These are phyloP conservation scores for Tadarida brasiliensis DNA, from an alignment of 2,797 vertebrate genomes.

Conservation along the genomic window DNA sequence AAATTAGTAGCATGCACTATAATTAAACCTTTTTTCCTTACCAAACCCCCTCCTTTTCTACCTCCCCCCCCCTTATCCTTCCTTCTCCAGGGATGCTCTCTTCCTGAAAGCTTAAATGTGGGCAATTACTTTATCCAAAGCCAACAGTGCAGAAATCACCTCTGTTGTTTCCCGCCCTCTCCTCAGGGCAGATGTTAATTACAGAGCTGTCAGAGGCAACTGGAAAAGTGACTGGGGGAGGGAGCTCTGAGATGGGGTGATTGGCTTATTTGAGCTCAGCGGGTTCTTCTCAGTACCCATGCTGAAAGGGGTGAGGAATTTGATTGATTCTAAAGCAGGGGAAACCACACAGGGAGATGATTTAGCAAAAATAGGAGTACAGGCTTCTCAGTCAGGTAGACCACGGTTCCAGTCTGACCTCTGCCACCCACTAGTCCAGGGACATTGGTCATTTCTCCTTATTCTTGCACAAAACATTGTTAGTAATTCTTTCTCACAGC, in stretches of 20 bases:
- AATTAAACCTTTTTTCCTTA: constrained; percentile 48
- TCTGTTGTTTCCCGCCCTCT: background rate
- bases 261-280: background rate
- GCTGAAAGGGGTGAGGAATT: background rate
- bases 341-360: background rate
- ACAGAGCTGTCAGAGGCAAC: constrained; percentile 47
- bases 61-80: background rate
- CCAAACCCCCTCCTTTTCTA: background rate
- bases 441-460: background rate
- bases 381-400: background rate
- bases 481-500: background rate
- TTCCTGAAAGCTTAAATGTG: background rate
- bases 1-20: background rate
- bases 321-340: background rate
- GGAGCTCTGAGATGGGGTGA: background rate
- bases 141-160: background rate
- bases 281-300: background rate
- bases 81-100: background rate
- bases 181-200: constrained; percentile 48
- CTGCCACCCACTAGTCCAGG: background rate
- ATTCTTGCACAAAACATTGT: background rate
- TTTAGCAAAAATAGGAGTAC: background rate
- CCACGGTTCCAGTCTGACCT: background rate
- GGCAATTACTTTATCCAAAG: constrained; percentile 50
- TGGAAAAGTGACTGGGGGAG: background rate